phyloP scores from a whole-genome alignment of 2,888 invertebrate genomes.

The Mimas tiliae region DNA sequence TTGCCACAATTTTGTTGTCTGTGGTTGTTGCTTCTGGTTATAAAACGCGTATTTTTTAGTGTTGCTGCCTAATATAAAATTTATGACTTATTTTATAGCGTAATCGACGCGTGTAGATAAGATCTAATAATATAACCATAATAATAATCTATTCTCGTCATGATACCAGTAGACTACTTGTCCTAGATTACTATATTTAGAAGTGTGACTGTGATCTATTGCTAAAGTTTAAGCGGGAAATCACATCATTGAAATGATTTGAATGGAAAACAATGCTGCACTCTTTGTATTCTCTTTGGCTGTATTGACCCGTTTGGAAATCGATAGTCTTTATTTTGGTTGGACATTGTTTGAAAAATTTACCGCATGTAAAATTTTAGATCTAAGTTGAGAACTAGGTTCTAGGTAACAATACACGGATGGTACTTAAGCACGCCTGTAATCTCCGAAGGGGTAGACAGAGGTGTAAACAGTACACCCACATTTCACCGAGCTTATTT shows the following conservation, averaged over 20 bases:
- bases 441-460: no score
- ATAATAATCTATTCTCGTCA: slow-evolving; percentile 11
- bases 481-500: no score
- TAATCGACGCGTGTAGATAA: neutral
- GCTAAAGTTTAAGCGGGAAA: neutral
- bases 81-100: neutral
- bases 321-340: slow-evolving; percentile 11
- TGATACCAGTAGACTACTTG: neutral
- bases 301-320: slow-evolving; percentile 4
- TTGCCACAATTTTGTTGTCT: neutral
- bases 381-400: neutral
- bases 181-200: slow-evolving; percentile 11
- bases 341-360: slow-evolving; percentile 11
- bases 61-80: neutral
- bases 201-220: neutral
- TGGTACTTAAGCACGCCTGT: no score
- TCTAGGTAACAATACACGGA: neutral
- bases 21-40: neutral
- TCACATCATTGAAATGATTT: slow-evolving; percentile 7
- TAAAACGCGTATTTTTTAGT: neutral
- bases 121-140: neutral
- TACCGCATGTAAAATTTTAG: slow-evolving; percentile 4
- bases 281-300: no score
- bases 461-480: no score
- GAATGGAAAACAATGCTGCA: slow-evolving; percentile 20